Percentiles rank a stretch among this genome's conserved stretches.
phyloP scores from a whole-genome alignment of 2,797 vertebrate genomes.

The Oryzias dopingdopingensis region DNA sequence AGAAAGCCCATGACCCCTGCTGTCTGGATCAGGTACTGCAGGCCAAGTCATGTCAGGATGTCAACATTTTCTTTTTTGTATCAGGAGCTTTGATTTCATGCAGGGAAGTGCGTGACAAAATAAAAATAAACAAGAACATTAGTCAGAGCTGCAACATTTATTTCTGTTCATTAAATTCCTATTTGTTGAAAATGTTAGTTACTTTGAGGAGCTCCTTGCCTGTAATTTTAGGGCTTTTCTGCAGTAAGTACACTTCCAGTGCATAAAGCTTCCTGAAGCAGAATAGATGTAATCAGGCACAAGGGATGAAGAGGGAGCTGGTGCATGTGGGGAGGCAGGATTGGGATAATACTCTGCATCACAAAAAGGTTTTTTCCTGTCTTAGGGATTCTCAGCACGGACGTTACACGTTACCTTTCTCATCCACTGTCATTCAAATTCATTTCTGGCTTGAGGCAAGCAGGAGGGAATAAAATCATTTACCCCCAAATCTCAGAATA shows the following conservation, averaged over 20 bases:
- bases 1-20: conserved; percentile 60
- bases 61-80: conserved; percentile 15
- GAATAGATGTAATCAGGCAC: conserved; percentile 73
- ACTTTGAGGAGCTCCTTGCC: conserved; percentile 20
- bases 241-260: conserved; percentile 33
- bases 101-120: conserved; percentile 22
- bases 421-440: conserved; percentile 67
- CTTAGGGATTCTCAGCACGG: conserved; percentile 67
- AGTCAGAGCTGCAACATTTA: conserved; percentile 21
- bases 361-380: conserved; percentile 62
- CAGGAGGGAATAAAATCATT: conserved; percentile 27
- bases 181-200: conserved; percentile 21
- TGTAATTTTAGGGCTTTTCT: conserved; percentile 29
- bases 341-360: conserved; percentile 62
- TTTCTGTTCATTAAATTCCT: conserved; percentile 13
- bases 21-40: conserved; percentile 59
- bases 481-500: conserved; percentile 41
- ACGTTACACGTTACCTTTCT: conserved; percentile 65
- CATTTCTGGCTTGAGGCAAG: conserved; percentile 51
- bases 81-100: conserved; percentile 31
- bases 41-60: conserved; percentile 36
- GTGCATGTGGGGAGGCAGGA: conserved; percentile 34
- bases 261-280: conserved; percentile 59
- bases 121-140: conserved; percentile 39
- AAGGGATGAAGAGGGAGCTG: conserved; percentile 49